Evolutionary conservation across 2,797 vertebrate species (phyloP), one percentile per base, ranked within the genome.

Genomic region (Hephaestus fuliginosus): DNA sequence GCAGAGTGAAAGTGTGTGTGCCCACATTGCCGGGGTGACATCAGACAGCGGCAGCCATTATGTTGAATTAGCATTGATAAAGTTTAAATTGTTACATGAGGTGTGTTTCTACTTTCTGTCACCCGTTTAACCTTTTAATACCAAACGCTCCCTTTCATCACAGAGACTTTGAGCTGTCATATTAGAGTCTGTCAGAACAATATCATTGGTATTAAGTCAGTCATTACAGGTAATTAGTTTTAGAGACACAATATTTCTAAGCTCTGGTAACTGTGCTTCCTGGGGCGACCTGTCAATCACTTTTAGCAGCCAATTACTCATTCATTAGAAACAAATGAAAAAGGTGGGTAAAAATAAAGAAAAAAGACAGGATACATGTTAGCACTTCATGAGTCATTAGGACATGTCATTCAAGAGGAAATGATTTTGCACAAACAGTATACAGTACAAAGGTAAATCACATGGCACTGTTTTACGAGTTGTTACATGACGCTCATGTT

Each of bases 311-410:
- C 84, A 85, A 92, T 91, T 78, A 77, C 58, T 70, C 78, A 67
- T 83, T 91, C 80, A 91, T 92, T 91, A 86, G 69, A 75, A 83
- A 82, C 64, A 83, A 90, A 87, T 91, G 39, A 76, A 86, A 81
- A 51, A 72, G 60, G 85, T 80, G 25, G 25, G 25, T 25, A 25
- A 25, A 25, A 80, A 84, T 57, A 69, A 18, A 86, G 4, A 36
- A 61, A 87, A 75, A 77, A 36, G 36, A 82, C 9, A 20, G 44
- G 61, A 73, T 82, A 67, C 78, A 80, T 43, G 18, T 53, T 60
- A 14, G 46, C 74, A 44, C 13, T 74, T 87, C 81, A 78, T 71
- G n/a, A 84, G 51, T 62, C 58, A 88, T 90, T 76, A 86, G 30
- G 68, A 74, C 22, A 44, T 65, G 83, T 82, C 89, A 88, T 83